Conservation (phyloP, 2,797 vertebrate genomes). For the Rhinichthys osculus region DNA sequence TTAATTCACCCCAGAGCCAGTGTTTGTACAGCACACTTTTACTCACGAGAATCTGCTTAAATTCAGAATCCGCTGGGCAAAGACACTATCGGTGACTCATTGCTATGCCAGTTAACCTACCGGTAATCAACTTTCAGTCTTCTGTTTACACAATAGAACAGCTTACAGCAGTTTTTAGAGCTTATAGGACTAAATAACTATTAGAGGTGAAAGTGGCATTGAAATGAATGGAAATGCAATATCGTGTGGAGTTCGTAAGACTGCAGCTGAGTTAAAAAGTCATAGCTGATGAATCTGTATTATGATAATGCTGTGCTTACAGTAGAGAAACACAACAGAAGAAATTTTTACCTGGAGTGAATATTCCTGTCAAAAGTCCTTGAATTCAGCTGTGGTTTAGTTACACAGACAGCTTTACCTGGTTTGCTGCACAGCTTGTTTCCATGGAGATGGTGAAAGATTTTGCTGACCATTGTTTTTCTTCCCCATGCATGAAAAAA, state of each 20-base stretch:
- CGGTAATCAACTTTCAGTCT: slow-evolving; percentile 40
- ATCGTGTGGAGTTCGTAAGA: not conserved
- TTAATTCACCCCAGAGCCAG: slow-evolving; percentile 51
- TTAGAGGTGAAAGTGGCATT: slow-evolving; percentile 2
- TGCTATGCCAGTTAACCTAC: slow-evolving; percentile 48
- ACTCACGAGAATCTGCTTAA: slow-evolving; percentile 42
- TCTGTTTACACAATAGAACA: slow-evolving; percentile 36
- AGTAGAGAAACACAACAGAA: slow-evolving; percentile 12
- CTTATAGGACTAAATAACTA: not conserved
- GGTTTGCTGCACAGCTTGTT: slow-evolving; percentile 52
- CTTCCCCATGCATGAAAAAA: not conserved
- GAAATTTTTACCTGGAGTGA: slow-evolving; percentile 1
- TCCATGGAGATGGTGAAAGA: slow-evolving; percentile 58
- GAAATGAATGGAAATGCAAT: slow-evolving; percentile 19
- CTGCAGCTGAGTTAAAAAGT: not conserved
- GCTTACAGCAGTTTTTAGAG: slow-evolving; percentile 20
- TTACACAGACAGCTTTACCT: slow-evolving; percentile 41
- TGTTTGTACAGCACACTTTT: slow-evolving; percentile 41
- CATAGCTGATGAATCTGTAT: slow-evolving; percentile 1
- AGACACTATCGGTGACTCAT: slow-evolving; percentile 42
- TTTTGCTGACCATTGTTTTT: slow-evolving; percentile 53
- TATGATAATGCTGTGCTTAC: not conserved
- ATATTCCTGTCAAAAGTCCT: slow-evolving; percentile 41
- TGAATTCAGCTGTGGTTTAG: slow-evolving; percentile 39
- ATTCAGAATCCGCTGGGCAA: slow-evolving; percentile 21